phyloP scores from a whole-genome alignment of 37 sponge, comb jelly and placozoan species.

The Chondrilla cf. caribensis region DNA sequence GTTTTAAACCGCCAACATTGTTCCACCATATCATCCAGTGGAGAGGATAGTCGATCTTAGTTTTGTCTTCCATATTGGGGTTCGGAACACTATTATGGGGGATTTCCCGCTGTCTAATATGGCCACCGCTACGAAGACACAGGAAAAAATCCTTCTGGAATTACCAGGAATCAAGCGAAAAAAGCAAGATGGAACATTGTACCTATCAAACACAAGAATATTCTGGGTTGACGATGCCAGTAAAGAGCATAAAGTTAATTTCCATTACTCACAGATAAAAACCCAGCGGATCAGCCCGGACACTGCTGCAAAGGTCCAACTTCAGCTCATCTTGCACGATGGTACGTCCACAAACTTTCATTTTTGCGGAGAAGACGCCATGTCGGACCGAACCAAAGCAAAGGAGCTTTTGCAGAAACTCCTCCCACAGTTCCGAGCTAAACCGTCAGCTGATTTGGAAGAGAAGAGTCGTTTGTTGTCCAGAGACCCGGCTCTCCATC shows the following conservation, averaged over 20 bases:
- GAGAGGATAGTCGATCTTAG: constrained; percentile 64
- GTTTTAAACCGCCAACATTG: constrained; percentile 7
- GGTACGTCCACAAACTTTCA: constrained; percentile 58
- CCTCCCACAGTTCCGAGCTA: constrained; percentile 32
- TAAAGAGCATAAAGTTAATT: constrained; percentile 40
- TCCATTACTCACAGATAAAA: constrained; percentile 59
- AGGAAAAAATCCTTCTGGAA: constrained; percentile 52
- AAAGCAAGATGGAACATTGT: constrained; percentile 77
- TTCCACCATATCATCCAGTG: constrained; percentile 82
- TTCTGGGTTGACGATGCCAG: constrained; percentile 67
- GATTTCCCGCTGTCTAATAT: constrained; percentile 4
- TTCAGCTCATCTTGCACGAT: constrained; percentile 73
- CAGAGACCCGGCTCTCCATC: constrained; percentile 51
- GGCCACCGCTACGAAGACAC: constrained; percentile 23
- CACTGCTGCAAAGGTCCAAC: constrained; percentile 70
- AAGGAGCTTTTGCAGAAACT: constrained; percentile 49
- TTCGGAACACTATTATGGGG: neutral
- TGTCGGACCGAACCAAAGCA: constrained; percentile 38
- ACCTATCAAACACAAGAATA: constrained; percentile 57
- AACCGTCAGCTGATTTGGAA: constrained; percentile 56
- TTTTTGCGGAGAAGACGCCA: constrained; percentile 51
- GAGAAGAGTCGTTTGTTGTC: constrained; percentile 67
- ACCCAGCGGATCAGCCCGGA: constrained; percentile 86
- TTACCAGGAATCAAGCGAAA: constrained; percentile 56
- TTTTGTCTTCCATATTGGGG: neutral